A percentile compares a stretch with the other conserved stretches of the same genome.
phyloP scores from a whole-genome alignment of 2,888 invertebrate species.

The Cephus pulcher region DNA sequence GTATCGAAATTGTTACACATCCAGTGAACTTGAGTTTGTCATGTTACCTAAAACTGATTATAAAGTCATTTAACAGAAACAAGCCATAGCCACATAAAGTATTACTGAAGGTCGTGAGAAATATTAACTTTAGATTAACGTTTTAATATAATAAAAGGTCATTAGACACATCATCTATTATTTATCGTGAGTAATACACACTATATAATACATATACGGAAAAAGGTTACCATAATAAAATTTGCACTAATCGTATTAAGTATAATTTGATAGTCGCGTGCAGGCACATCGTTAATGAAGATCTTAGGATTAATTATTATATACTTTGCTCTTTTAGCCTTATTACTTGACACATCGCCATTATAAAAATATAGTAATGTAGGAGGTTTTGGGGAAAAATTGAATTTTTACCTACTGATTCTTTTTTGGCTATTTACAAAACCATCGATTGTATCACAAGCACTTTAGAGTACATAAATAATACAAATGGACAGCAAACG shows the following conservation, averaged over 20 bases:
- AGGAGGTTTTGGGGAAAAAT: too few species aligned
- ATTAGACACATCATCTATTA: background rate
- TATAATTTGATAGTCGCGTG: too few species aligned
- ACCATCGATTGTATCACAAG: background rate
- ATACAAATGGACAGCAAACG: background rate
- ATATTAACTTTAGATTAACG: background rate
- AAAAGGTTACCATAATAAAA: too few species aligned
- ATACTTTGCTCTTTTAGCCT: too few species aligned
- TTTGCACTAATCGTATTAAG: too few species aligned
- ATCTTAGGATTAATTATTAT: too few species aligned
- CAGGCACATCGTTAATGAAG: too few species aligned
- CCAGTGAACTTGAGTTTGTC: background rate
- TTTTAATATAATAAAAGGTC: background rate
- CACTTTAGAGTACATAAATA: background rate
- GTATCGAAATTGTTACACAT: background rate
- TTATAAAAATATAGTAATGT: too few species aligned
- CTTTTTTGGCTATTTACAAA: background rate
- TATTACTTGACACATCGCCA: too few species aligned
- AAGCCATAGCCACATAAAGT: background rate
- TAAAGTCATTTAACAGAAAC: background rate
- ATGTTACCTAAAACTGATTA: background rate
- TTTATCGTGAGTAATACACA: background rate
- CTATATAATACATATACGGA: too few species aligned
- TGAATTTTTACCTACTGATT: too few species aligned
- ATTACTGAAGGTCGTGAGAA: background rate